Percentiles rank a stretch among this genome's conserved stretches.
Evolutionary conservation across 92 coral and sea anemone genomes (phyloP).

Genomic region (Umimayanthus chanpuru): DNA sequence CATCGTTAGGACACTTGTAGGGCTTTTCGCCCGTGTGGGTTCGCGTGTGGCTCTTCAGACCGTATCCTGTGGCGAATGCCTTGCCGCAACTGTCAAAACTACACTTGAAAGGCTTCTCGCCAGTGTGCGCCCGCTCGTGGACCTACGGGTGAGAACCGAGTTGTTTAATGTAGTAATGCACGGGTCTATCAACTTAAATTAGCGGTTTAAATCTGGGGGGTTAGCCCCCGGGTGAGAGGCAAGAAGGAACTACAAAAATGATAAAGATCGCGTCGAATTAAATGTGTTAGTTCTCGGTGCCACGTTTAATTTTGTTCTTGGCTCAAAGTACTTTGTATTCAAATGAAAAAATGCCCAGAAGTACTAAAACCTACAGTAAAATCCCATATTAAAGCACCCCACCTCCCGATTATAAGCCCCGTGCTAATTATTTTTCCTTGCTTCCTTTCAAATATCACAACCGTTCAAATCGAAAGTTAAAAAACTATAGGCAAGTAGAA

Average conservation of each 20-base stretch:
- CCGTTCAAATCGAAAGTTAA: too few species aligned
- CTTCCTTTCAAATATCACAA: too few species aligned
- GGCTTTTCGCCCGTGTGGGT: slow-evolving; percentile 99
- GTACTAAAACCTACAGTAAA: not conserved
- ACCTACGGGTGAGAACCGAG: slow-evolving; percentile 54
- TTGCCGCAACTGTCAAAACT: slow-evolving; percentile 82
- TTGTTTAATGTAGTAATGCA: too few species aligned
- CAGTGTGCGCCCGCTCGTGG: slow-evolving; percentile 96
- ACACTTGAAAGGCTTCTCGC: slow-evolving; percentile 97
- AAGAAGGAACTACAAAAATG: too few species aligned
- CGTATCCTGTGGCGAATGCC: slow-evolving; percentile 99
- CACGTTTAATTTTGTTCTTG: not conserved
- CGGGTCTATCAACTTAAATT: not conserved
- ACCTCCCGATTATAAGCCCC: too few species aligned
- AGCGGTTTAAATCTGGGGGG: too few species aligned
- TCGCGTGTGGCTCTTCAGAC: slow-evolving; percentile 93
- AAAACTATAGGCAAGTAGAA: too few species aligned
- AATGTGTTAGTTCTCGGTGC: too few species aligned
- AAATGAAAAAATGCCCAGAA: not conserved
- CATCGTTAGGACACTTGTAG: slow-evolving; percentile 80
- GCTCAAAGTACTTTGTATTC: not conserved
- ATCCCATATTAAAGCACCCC: too few species aligned
- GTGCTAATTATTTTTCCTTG: too few species aligned
- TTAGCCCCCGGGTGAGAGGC: too few species aligned
- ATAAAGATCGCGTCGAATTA: not conserved